phyloP scores from a whole-genome alignment of 2,797 vertebrate genomes.

The Apogon hyalosoma region DNA sequence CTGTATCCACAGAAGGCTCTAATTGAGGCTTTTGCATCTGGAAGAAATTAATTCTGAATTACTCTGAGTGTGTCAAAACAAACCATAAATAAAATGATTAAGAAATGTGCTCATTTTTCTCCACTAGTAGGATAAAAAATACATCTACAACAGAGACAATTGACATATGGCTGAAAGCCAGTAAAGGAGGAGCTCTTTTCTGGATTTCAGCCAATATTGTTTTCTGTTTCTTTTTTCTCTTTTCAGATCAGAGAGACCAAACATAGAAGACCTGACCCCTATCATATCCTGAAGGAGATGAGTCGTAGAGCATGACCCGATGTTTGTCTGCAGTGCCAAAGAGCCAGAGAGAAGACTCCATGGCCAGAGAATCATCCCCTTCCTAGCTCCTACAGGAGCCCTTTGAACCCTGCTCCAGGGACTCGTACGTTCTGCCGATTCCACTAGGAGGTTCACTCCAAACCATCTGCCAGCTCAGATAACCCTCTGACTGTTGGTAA shows the following conservation, averaged over 20 bases:
- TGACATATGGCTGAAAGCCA: conserved; percentile 47
- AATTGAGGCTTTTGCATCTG: conserved; percentile 40
- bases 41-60: conserved; percentile 46
- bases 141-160: conserved; percentile 42
- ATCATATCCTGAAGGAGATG: conserved; percentile 67
- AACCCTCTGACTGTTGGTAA: conserved; percentile 75
- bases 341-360: conserved; percentile 58
- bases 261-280: conserved; percentile 67
- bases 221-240: conserved; percentile 60
- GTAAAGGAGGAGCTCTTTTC: conserved; percentile 18
- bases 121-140: conserved; percentile 23
- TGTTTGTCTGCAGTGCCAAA: conserved; percentile 70
- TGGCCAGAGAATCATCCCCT: conserved; percentile 59
- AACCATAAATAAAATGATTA: conserved; percentile 38
- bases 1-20: conserved; percentile 13
- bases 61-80: conserved; percentile 33
- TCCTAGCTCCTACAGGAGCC: conserved; percentile 48
- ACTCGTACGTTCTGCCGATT: conserved; percentile 57
- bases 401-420: conserved; percentile 45
- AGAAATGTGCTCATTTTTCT: conserved; percentile 19
- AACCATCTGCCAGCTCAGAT: conserved; percentile 73
- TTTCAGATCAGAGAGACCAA: conserved; percentile 74
- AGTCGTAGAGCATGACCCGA: conserved; percentile 68
- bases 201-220: conserved; percentile 39
- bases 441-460: conserved; percentile 59